Evolutionary conservation across 1,140 invertebrate species (phyloP).

Genomic region (Papilio dardanus): DNA sequence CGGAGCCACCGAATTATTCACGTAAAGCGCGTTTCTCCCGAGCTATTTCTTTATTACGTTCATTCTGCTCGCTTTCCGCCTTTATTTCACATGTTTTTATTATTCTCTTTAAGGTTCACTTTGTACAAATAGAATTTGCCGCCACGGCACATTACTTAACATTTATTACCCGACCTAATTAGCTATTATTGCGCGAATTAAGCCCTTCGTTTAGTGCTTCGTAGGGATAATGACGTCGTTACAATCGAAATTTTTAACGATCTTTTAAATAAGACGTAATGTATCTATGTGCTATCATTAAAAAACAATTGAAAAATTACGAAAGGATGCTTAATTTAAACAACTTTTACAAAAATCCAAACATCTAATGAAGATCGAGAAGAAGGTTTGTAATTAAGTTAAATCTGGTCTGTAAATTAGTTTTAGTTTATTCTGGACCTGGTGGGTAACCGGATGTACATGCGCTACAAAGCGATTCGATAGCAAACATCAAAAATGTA

Average conservation of each 20-base stretch:
- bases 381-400: too few relatives aligned
- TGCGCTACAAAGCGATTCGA: too few relatives aligned
- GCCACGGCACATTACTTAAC: slow-evolving; percentile 13
- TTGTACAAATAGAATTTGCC: slow-evolving; percentile 44
- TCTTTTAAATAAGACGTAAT: neutral
- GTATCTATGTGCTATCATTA: too few relatives aligned
- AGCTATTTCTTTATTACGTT: slow-evolving; percentile 71
- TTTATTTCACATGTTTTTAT: slow-evolving; percentile 67
- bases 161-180: slow-evolving; percentile 24
- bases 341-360: too few relatives aligned
- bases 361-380: neutral
- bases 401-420: neutral
- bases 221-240: slow-evolving; percentile 1
- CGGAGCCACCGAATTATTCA: slow-evolving; percentile 63
- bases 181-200: slow-evolving; percentile 6
- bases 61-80: slow-evolving; percentile 57
- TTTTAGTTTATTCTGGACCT: neutral
- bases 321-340: too few relatives aligned
- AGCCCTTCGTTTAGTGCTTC: neutral
- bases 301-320: too few relatives aligned
- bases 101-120: slow-evolving; percentile 52
- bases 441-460: too few relatives aligned
- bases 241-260: slow-evolving; percentile 1
- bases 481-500: too few relatives aligned
- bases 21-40: slow-evolving; percentile 56